Evolutionary conservation across 2,888 invertebrate species (phyloP), one percentile per base, ranked within the genome.

Genomic region (Bellardia pandia): DNA sequence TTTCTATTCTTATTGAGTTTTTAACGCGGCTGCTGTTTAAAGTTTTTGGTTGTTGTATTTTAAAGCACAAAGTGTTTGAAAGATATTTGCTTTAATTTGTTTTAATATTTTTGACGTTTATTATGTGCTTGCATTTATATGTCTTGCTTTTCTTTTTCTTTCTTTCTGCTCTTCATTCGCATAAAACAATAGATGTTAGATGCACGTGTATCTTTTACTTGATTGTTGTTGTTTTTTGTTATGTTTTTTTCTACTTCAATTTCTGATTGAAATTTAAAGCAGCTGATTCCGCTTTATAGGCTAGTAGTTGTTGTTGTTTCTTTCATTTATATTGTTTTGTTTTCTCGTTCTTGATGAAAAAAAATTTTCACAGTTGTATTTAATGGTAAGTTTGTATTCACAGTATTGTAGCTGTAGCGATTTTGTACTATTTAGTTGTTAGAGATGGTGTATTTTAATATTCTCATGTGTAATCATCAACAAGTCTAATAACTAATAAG

Each of bases 251-350:
- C 14, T 62, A 13, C 33, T 30, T 68, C n/a, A 2, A 40, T 8
- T 64, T 76, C 58, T 76, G 76, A 48, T 76, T 76, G 16, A n/a
- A n/a, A n/a, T n/a, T n/a, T n/a, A 53, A 62, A 62, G 13, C 76
- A 76, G 76, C 76, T 76, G 76, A 76, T 76, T 76, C 62, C 62
- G 76, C 51, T 76, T 64, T 76, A 37, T n/a, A n/a, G 13, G n/a
- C n/a, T 51, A 51, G 51, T 6, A 51, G 16, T 6, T 37, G 37
- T 45, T 45, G 11, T 45, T 45, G 45, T 45, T 11, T 13, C 3
- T 2, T 11, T 45, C 13, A 13, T 3, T 45, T 45, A 11, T 45
- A 62, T 48, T 60, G 60, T 75, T 48, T 62, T 37, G 48, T 62
- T 75, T 33, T 11, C 14, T 8, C 13, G 8, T 71, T 71, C 51